Percentiles rank a stretch among this genome's conserved stretches.
phyloP scores from a whole-genome alignment of 2,797 vertebrate genomes.

The Coilia nasus region DNA sequence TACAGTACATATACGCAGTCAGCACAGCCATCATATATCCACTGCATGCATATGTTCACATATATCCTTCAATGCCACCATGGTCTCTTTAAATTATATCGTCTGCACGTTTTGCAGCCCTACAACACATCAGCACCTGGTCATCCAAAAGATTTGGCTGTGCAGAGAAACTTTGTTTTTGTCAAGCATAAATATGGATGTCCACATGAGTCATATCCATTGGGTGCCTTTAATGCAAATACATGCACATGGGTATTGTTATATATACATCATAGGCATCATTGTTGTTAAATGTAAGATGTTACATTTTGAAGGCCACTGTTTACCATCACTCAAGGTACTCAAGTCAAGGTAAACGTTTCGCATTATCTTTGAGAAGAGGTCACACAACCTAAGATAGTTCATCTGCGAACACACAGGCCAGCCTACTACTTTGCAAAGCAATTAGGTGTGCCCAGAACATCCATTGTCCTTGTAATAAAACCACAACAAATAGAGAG shows the following conservation, averaged over 20 bases:
- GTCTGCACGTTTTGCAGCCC: no score
- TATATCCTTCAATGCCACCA: background rate
- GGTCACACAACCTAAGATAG: background rate
- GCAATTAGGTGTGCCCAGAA: background rate
- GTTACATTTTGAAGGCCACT: no score
- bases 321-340: no score
- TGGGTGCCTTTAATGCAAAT: background rate
- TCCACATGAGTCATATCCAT: background rate
- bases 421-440: background rate
- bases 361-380: no score
- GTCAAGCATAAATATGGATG: background rate
- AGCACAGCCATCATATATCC: no score
- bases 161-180: no score
- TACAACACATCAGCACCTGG: no score
- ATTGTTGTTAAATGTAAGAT: no score
- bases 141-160: no score
- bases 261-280: background rate
- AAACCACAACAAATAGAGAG: background rate
- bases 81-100: no score
- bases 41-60: background rate
- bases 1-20: background rate
- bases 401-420: background rate
- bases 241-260: background rate
- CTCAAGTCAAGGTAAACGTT: no score
- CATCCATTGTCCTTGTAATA: background rate